Evolutionary conservation across 2,888 invertebrate species (phyloP).

Genomic region (Macrosiphum euphorbiae): DNA sequence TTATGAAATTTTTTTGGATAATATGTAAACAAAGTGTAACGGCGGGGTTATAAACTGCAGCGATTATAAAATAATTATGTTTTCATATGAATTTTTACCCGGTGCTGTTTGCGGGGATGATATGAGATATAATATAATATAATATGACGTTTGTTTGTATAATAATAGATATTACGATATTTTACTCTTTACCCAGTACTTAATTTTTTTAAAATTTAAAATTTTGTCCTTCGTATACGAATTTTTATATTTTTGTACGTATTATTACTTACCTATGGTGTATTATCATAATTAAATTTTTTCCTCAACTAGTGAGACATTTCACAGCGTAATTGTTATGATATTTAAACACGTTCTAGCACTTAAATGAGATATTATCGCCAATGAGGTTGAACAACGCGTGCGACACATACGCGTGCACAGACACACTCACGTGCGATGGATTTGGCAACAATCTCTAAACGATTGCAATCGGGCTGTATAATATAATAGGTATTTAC

Average conservation of each 20-base stretch:
- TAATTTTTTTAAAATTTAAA: neutral
- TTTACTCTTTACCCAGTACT: neutral
- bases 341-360: neutral
- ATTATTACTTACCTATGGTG: neutral
- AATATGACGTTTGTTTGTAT: too few species aligned
- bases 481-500: neutral
- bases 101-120: neutral
- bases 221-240: neutral
- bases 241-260: neutral
- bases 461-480: neutral
- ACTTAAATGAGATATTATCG: neutral
- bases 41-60: neutral
- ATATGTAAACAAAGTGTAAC: neutral
- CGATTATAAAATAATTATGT: neutral
- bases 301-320: neutral
- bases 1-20: neutral
- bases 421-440: neutral
- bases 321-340: neutral
- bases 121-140: neutral
- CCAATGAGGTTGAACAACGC: neutral
- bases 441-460: neutral
- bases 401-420: neutral
- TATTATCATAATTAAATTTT: neutral
- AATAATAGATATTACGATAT: too few species aligned
- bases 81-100: neutral